Evolutionary conservation across 2,888 invertebrate genomes (phyloP).

Genomic region (Catocala nupta): DNA sequence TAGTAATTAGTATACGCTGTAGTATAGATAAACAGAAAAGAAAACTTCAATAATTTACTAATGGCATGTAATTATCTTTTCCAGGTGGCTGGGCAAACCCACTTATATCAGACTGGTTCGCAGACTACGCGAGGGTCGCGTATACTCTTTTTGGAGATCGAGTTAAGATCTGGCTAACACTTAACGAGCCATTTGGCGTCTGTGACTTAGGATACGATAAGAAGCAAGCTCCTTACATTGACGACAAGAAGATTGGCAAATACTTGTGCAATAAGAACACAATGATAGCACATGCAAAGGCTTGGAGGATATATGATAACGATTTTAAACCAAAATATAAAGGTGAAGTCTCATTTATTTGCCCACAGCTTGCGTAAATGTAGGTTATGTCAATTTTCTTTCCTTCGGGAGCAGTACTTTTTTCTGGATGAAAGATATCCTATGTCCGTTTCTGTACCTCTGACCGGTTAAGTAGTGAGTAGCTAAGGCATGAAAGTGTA

Average conservation of each 20-base stretch:
- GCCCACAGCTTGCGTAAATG: no score
- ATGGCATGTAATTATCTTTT: not conserved
- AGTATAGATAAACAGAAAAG: no score
- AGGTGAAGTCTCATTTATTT: not conserved
- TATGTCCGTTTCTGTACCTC: no score
- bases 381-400: no score
- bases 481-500: no score
- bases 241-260: not conserved
- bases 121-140: not conserved
- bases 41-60: no score
- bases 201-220: slow-evolving; percentile 2
- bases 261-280: slow-evolving; percentile 5
- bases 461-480: no score
- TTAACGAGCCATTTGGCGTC: not conserved
- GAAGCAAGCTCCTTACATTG: not conserved
- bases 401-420: no score
- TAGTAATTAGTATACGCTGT: no score
- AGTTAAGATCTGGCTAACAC: not conserved
- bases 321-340: slow-evolving; percentile 4
- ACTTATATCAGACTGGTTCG: not conserved
- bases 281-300: slow-evolving; percentile 10
- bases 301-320: slow-evolving; percentile 10
- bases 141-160: slow-evolving; percentile 1
- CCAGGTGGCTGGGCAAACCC: slow-evolving; percentile 9
- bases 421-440: no score